Conservation (phyloP, 2,797 vertebrate species). For the Periparus ater region DNA sequence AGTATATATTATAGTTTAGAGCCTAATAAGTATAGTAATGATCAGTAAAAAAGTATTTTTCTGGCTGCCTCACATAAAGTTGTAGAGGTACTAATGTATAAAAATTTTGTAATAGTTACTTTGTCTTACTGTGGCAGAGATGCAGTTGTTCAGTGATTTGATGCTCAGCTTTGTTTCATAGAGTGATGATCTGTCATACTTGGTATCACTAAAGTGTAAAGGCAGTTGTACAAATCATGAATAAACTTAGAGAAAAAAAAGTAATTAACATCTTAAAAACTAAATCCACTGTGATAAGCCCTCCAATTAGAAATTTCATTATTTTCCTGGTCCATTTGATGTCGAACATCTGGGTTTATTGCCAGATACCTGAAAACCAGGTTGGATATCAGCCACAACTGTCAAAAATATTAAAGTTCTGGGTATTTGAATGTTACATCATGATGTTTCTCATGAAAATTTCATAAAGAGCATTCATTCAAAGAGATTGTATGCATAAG, state of each 20-base stretch:
- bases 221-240: slow-evolving; percentile 46
- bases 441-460: slow-evolving; percentile 87
- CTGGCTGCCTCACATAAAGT: slow-evolving; percentile 30
- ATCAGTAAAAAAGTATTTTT: slow-evolving; percentile 65
- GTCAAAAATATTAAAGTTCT: slow-evolving; percentile 75
- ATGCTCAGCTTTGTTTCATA: background rate
- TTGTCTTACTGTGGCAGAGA: background rate
- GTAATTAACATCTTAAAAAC: slow-evolving; percentile 60
- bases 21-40: slow-evolving; percentile 58
- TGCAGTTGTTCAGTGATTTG: background rate
- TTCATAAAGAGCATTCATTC: slow-evolving; percentile 81
- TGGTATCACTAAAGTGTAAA: slow-evolving; percentile 30
- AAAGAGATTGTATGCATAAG: slow-evolving; percentile 75
- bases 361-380: slow-evolving; percentile 87
- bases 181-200: slow-evolving; percentile 53
- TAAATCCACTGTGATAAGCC: slow-evolving; percentile 64
- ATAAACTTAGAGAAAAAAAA: slow-evolving; percentile 53
- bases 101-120: background rate
- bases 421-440: slow-evolving; percentile 80
- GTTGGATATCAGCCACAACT: slow-evolving; percentile 85
- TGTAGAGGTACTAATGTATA: slow-evolving; percentile 13
- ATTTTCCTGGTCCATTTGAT: slow-evolving; percentile 67
- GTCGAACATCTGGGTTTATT: slow-evolving; percentile 74
- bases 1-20: slow-evolving; percentile 51
- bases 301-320: slow-evolving; percentile 73